Percentiles rank a stretch among this genome's conserved stretches.
Evolutionary conservation across 2,113 vertebrate species (phyloP).

Genomic region (Leucoraja erinaceus): DNA sequence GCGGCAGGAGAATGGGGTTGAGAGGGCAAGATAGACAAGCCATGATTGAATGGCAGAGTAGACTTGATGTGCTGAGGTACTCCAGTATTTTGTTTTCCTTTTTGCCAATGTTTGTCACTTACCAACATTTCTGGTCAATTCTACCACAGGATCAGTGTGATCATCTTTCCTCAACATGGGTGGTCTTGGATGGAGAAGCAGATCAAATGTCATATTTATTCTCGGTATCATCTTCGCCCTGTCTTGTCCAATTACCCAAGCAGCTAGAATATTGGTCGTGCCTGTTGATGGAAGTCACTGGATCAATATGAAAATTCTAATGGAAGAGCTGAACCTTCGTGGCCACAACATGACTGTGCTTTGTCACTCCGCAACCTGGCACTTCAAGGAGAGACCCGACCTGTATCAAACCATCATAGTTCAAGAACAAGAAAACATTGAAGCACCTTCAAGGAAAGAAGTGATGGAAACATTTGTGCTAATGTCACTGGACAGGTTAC

Average conservation of each 20-base stretch:
- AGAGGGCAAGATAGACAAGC: too few relatives aligned
- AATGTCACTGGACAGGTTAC: neutral
- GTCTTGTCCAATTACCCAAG: neutral
- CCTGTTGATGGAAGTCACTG: slow-evolving; percentile 3
- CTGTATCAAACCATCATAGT: neutral
- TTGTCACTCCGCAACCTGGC: neutral
- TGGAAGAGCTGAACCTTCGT: slow-evolving; percentile 5
- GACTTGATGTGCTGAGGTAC: neutral
- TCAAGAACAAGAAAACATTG: neutral
- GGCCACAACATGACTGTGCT: neutral
- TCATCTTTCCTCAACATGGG: neutral
- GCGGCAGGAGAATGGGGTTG: too few relatives aligned
- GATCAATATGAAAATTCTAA: neutral
- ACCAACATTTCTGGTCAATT: neutral
- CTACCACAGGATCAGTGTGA: neutral
- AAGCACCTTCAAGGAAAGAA: neutral
- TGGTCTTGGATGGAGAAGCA: neutral
- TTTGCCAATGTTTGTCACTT: neutral
- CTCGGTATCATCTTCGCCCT: neutral
- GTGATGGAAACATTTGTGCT: neutral
- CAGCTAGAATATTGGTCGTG: neutral
- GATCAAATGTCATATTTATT: neutral
- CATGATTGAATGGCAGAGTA: too few relatives aligned
- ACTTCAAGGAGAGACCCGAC: neutral
- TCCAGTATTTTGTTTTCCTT: too few relatives aligned